Base-by-base conservation (phyloP, 2,888 invertebrate species). In the Ceraclea dissimilis region DNA sequence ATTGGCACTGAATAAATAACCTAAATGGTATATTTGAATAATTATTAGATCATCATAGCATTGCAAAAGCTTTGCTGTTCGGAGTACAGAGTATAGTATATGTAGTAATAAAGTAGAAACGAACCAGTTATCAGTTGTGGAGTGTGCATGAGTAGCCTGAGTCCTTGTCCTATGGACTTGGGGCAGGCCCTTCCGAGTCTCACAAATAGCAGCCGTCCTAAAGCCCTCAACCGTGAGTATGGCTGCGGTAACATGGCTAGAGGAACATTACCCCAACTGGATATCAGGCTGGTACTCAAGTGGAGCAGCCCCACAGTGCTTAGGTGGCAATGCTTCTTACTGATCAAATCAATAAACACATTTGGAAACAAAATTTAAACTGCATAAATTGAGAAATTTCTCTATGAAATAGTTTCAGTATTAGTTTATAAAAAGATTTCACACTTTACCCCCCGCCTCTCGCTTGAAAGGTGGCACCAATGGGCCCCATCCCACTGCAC, bases 271-370 rank as follows among this genome's bases (percentile, higher is more conserved):
- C 43, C 26, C 16, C 52, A 44, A 16, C 51, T 52, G 33, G 70
- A 68, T 1, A 76, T 70, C 0, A 77, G 63, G 0, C 67, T 61
- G 56, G 75, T 73, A 1, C 73, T 71, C 2, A 77, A 61, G 63
- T 71, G 68, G 54, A 77, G 74, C 1, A 77, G 67, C 2, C 77
- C 77, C 1, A 70, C 61, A 0, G 70, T 69, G 5, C 74, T 77
- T 13, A 74, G 63, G 31, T 75, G 70, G 1, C 73, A 70, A 56
- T 75, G 73, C 56, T 72, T 71, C n/a, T 69, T 70, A 33, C 77
- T 76, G 67, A 1, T 66, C 69, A 49, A 20, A 43, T n/a, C n/a
- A n/a, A n/a, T n/a, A n/a, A n/a, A n/a, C 13, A 33, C n/a, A n/a
- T n/a, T n/a, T n/a, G n/a, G n/a, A n/a, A n/a, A 11, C 22, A 18